phyloP scores from a whole-genome alignment of 92 coral and sea anemone species.

The Virgularia gustaviana region DNA sequence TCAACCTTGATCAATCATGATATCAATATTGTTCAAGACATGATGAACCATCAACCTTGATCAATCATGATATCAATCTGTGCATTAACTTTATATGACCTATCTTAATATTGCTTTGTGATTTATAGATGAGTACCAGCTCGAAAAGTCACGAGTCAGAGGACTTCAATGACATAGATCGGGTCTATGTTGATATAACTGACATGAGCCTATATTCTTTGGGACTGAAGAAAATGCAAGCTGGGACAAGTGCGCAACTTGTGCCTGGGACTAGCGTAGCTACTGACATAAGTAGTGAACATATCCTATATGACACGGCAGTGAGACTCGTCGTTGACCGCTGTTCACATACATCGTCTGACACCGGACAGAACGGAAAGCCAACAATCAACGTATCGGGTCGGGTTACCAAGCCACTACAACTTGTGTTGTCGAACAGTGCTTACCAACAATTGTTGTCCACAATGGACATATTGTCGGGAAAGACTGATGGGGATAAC shows the following conservation, averaged over 20 bases:
- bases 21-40: no score
- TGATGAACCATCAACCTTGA: no score
- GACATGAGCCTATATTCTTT: conserved; percentile 86
- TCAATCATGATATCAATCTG: no score
- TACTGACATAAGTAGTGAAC: conserved; percentile 58
- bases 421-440: conserved; percentile 79
- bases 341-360: conserved; percentile 59
- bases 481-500: conserved; percentile 51
- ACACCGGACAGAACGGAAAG: conserved; percentile 38
- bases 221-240: conserved; percentile 39
- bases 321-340: conserved; percentile 79
- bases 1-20: no score
- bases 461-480: conserved; percentile 78
- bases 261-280: conserved; percentile 51
- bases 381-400: conserved; percentile 73
- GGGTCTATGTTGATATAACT: conserved; percentile 75
- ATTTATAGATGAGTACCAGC: background rate
- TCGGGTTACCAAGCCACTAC: conserved; percentile 75
- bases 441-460: conserved; percentile 76
- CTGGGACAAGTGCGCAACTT: conserved; percentile 44
- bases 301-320: conserved; percentile 82
- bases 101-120: background rate
- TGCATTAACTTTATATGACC: no score
- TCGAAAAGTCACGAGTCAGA: conserved; percentile 50
- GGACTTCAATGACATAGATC: conserved; percentile 67